Evolutionary conservation across 2,888 invertebrate genomes (phyloP).

Genomic region (Polymixis lichenea): DNA sequence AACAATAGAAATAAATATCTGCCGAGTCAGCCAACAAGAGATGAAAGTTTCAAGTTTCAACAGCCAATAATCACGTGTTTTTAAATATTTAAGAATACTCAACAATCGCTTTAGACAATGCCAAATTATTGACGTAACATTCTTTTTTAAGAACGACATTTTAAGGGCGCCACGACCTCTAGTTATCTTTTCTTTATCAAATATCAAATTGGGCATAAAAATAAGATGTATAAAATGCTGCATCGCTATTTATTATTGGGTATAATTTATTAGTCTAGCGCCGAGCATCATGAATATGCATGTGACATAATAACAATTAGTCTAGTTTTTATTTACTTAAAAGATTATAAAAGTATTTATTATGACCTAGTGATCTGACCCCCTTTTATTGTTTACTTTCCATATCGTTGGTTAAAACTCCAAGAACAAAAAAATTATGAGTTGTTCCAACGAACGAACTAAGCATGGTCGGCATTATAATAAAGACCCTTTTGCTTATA

Average conservation of each 20-base stretch:
- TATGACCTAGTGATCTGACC: conserved; percentile 33
- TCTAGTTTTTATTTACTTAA: conserved; percentile 20
- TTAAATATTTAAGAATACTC: conserved; percentile 19
- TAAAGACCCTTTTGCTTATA: not conserved
- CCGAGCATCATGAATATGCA: conserved; percentile 12
- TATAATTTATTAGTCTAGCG: not conserved
- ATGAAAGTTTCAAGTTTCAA: not conserved
- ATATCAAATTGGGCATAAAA: conserved; percentile 38
- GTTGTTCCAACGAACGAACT: not conserved
- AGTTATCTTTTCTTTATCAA: conserved; percentile 46
- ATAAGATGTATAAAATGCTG: conserved; percentile 19
- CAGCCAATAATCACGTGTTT: conserved; percentile 19
- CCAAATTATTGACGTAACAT: conserved; percentile 54
- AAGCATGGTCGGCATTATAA: not conserved
- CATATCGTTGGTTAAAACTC: conserved; percentile 28
- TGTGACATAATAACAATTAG: not conserved
- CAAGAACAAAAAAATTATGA: not conserved
- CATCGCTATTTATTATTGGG: not conserved
- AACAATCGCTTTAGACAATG: conserved; percentile 27
- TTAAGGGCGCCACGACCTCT: conserved; percentile 51
- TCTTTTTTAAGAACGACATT: conserved; percentile 43
- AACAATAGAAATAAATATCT: conserved; percentile 1
- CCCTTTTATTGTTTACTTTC: conserved; percentile 16
- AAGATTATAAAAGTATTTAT: conserved; percentile 28
- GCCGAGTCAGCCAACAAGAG: conserved; percentile 1